Base-by-base conservation (phyloP, 2,888 invertebrate genomes). In the Acanthosepion esculentum region DNA sequence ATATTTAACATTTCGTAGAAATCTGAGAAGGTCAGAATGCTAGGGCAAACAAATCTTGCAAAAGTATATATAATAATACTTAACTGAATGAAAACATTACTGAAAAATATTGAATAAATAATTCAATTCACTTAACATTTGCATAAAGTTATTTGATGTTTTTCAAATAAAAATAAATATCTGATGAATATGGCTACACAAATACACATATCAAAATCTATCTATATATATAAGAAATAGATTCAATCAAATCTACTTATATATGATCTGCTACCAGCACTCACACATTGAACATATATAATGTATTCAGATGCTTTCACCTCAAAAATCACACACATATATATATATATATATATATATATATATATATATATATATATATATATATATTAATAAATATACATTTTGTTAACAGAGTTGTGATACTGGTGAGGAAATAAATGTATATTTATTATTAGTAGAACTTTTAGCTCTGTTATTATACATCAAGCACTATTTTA, bases 331-430 rank as follows among this genome's bases (percentile, higher is more conserved):
- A 41, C 3, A 41, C 41, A 48, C 5, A 91, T 91, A 91, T 26
- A 91, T 91, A 91, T 41, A 91, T 15, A 41, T 91, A 91, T 91
- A 33, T 91, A 91, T n/a, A 91, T 41, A 29, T 29, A 41, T 92
- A 33, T 91, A 91, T n/a, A 91, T 41, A 91, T 91, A 91, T 26
- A 91, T 91, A 91, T 41, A 91, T 15, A 41, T 91, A 91, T 91
- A 33, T 91, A 91, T n/a, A 91, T 41, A 29, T 29, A 41, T 92
- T 0, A 7, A 48, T 92, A 92, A 18, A 92, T 92, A 92, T 26
- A 92, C 48, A 92, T 92, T 41, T 41, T 41, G 3, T 41, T 41
- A 41, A 41, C 41, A 41, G 41, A 41, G 41, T 41, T 41, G 41
- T 41, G 41, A 41, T 41, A 41, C 41, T 41, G 41, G 41, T 41